Percentiles rank a stretch among this genome's conserved stretches.
Conservation (phyloP, 2,797 vertebrate genomes). For the Eulemur mongoz region DNA sequence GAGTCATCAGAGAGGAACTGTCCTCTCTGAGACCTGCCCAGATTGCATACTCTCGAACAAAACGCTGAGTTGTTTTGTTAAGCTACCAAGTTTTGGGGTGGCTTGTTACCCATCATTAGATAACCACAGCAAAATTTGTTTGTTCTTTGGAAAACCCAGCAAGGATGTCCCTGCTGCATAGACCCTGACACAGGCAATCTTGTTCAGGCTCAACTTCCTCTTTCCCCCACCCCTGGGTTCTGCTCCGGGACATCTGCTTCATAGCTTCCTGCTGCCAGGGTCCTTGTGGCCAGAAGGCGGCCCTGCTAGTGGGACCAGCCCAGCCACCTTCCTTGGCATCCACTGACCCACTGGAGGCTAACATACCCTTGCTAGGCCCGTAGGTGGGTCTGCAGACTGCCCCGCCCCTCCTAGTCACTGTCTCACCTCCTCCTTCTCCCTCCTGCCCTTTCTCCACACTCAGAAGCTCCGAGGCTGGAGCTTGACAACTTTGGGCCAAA, state of each 20-base stretch:
- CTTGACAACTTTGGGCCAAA: neutral
- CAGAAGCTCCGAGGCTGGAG: neutral
- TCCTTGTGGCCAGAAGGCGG: neutral
- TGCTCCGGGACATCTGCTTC: neutral
- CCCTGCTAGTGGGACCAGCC: neutral
- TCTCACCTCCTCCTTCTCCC: neutral
- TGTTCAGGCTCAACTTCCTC: neutral
- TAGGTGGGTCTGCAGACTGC: neutral
- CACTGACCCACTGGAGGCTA: rapidly evolving
- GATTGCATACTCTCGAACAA: neutral
- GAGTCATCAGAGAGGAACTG: neutral
- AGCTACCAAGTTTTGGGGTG: neutral
- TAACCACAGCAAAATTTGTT: neutral
- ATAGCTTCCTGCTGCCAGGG: neutral
- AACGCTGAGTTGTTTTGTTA: neutral
- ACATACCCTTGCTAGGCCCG: neutral
- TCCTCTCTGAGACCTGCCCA: neutral
- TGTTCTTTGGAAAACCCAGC: neutral
- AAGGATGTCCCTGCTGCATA: neutral
- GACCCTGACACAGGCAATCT: neutral
- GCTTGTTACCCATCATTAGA: neutral
- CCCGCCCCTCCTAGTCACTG: neutral
- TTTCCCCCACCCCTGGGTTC: neutral
- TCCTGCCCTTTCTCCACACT: neutral
- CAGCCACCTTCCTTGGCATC: too few relatives aligned